Percentiles rank a stretch among this genome's conserved stretches.
These are phyloP conservation scores for Turritopsis dohrnii DNA, from an alignment of 30 jellyfish, hydroid and myxozoan genomes.

Conservation along the genomic window DNA sequence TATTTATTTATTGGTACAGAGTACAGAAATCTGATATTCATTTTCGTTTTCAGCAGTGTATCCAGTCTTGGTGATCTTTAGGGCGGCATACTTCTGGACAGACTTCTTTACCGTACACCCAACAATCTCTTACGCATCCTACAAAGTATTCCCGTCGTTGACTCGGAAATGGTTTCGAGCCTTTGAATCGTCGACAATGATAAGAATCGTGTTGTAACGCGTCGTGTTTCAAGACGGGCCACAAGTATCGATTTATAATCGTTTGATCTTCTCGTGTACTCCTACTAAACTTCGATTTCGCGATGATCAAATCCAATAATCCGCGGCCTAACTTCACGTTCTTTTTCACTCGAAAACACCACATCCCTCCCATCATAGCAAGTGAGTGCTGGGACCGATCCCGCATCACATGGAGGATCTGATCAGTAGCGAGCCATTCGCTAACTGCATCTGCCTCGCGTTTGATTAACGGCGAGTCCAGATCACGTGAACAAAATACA, in stretches of 20 bases:
- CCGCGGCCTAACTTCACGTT: neutral
- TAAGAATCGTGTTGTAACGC: slow-evolving; percentile 20
- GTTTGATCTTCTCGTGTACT: neutral
- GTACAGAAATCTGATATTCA: too few species aligned
- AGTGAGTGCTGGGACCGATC: slow-evolving; percentile 8
- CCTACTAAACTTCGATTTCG: neutral
- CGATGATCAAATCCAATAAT: neutral
- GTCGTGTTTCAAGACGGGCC: neutral
- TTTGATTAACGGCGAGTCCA: slow-evolving; percentile 6
- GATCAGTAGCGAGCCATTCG: neutral
- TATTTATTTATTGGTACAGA: too few species aligned
- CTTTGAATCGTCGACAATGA: neutral
- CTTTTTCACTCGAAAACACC: slow-evolving; percentile 16
- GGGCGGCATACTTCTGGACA: slow-evolving; percentile 23
- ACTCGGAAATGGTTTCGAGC: slow-evolving; percentile 17
- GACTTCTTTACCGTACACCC: neutral
- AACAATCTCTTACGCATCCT: slow-evolving; percentile 19
- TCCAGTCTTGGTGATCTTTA: slow-evolving; percentile 12
- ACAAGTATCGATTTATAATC: neutral
- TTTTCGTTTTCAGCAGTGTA: too few species aligned
- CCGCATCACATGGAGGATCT: slow-evolving; percentile 12
- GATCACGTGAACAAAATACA: slow-evolving; percentile 23
- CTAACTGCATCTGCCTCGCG: slow-evolving; percentile 22
- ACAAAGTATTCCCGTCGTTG: slow-evolving; percentile 18
- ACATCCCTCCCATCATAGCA: slow-evolving; percentile 20